These are phyloP conservation scores for Deilephila elpenor DNA, from an alignment of 2,888 invertebrate species.

Conservation along the genomic window DNA sequence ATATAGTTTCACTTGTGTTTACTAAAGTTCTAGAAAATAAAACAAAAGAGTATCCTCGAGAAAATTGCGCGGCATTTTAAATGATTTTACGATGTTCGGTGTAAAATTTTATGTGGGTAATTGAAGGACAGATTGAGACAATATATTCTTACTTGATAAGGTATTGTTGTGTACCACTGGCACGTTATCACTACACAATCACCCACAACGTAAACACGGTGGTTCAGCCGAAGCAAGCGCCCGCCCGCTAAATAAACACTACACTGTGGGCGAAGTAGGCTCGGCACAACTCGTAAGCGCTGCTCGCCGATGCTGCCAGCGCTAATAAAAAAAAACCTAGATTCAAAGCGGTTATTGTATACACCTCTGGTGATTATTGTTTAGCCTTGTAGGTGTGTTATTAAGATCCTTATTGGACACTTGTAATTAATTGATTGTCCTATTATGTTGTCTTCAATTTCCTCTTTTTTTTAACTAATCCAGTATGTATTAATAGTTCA, in stretches of 20 bases:
- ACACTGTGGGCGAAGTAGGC: constrained; percentile 25
- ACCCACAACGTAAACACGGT: constrained; percentile 63
- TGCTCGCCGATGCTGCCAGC: constrained; percentile 27
- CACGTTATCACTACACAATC: constrained; percentile 70
- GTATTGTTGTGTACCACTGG: constrained; percentile 44
- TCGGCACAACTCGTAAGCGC: constrained; percentile 22
- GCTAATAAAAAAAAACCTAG: not conserved
- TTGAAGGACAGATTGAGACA: not conserved
- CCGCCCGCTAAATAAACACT: constrained; percentile 57
- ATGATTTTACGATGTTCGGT: not conserved
- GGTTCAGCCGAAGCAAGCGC: constrained; percentile 45
- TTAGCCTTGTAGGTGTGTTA: too few species aligned
- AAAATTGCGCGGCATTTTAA: constrained; percentile 5
- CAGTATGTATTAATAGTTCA: too few species aligned
- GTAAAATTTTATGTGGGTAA: not conserved
- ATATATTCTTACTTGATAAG: constrained; percentile 51
- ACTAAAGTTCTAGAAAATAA: constrained; percentile 19
- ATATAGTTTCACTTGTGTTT: not conserved
- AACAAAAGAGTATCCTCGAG: not conserved
- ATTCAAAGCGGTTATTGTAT: not conserved
- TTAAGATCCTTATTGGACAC: too few species aligned
- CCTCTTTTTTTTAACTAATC: too few species aligned
- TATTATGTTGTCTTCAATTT: too few species aligned
- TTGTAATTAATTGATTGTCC: too few species aligned
- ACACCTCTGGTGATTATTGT: too few species aligned